These are phyloP conservation scores for Hymenochirus boettgeri DNA, from an alignment of 2,113 vertebrate species.

Conservation along the genomic window DNA sequence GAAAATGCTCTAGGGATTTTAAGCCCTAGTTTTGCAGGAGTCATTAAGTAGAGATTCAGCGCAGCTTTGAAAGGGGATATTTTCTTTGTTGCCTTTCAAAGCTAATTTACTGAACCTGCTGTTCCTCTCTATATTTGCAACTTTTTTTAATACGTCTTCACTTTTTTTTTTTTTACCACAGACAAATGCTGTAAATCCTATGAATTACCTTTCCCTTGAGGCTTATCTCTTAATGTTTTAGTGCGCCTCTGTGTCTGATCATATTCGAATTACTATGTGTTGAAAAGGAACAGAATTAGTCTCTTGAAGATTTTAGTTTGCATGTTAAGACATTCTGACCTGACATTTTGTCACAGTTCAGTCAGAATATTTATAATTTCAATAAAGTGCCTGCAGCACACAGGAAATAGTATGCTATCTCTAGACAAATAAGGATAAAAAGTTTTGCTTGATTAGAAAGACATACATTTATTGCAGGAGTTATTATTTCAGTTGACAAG, in stretches of 20 bases:
- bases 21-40: constrained; percentile 18
- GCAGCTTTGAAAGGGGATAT: constrained; percentile 9
- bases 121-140: constrained; percentile 22
- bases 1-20: constrained; percentile 12
- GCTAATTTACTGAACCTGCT: constrained; percentile 39
- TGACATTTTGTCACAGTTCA: constrained; percentile 32
- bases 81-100: constrained; percentile 19
- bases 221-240: constrained; percentile 28
- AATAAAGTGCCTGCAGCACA: not conserved
- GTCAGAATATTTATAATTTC: constrained; percentile 23
- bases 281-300: constrained; percentile 23
- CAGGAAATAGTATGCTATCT: not conserved
- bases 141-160: constrained; percentile 25
- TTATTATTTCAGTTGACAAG: not conserved
- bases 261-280: constrained; percentile 36
- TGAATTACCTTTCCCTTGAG: constrained; percentile 29
- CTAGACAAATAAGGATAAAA: not conserved
- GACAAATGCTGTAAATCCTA: constrained; percentile 22
- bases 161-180: constrained; percentile 28
- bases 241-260: constrained; percentile 31
- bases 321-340: constrained; percentile 10
- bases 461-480: not conserved
- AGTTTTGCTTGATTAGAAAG: constrained; percentile 4
- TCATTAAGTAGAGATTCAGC: constrained; percentile 26
- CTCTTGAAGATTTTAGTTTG: constrained; percentile 17